Evolutionary conservation across 2,888 invertebrate genomes (phyloP), one percentile per base, ranked within the genome.

Genomic region (Leucoptera coffeella): DNA sequence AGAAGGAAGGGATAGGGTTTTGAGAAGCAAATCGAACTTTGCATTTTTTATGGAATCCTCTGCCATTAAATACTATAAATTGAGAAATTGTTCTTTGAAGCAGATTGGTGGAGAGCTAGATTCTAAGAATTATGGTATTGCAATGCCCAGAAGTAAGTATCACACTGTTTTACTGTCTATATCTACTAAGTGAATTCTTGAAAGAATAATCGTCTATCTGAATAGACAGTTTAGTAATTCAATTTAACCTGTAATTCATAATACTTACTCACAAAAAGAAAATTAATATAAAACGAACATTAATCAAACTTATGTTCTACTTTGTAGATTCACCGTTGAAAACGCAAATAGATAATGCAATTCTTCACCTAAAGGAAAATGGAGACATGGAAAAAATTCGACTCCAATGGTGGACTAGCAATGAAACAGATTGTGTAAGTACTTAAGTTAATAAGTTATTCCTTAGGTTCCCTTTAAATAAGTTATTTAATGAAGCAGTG

Each of bases 21-120:
- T 75, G 19, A 78, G 75, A 43, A 82, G 77, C 27, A 80, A 82
- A 45, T 81, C 82, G 15, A 79, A 73, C 34, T 97, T 89, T 54
- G 96, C 94, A 2, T 97, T 90, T 50, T 78, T 99, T 32, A 94
- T 96, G 90, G 97, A 97, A 67, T 94, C 93, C 15, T 85, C 93
- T 1, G 83, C 86, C 13, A 82, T 97, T 39, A 93, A 96, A 52
- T 99, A 94, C 58, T 83, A 80, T 38, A 81, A 80, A 34, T 84
- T 89, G 50, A 73, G 85, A 34, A 74, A 85, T 43, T 93, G 93
- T 50, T 78, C 85, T 31, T 74, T 94, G 32, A 83, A 75, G 31
- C 82, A 84, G 71, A 79, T 88, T 15, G 89, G 92, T 2, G 75
- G 78, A 6, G 76, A 82, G 40, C 71, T 95, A 28, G 93, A 94